Percentiles rank a stretch among this genome's conserved stretches.
phyloP scores from a whole-genome alignment of 2,797 vertebrate species.

The Acrossocheilus fasciatus region DNA sequence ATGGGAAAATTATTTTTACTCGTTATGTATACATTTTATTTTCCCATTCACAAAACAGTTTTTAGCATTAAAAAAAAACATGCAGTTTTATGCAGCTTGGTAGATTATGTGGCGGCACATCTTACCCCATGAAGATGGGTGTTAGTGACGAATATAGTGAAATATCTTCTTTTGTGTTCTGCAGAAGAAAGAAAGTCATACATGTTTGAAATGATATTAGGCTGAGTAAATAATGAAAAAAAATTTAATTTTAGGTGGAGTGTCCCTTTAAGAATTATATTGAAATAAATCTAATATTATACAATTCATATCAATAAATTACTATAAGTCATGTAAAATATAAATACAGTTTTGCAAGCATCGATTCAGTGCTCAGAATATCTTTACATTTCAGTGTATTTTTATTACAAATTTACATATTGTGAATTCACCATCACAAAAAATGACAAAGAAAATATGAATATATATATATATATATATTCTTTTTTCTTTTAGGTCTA shows the following conservation, averaged over 20 bases:
- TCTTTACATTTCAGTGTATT: not conserved
- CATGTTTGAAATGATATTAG: not conserved
- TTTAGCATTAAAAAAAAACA: not conserved
- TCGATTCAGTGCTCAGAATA: not conserved
- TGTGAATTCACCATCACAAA: not conserved
- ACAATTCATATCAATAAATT: not conserved
- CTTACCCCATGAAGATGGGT: not conserved
- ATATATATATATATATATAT: not conserved
- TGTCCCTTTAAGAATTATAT: not conserved
- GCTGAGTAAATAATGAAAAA: not conserved
- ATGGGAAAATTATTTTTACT: not conserved
- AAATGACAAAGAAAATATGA: not conserved
- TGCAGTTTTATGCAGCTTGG: not conserved
- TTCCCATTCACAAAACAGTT: not conserved
- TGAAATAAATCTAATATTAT: not conserved
- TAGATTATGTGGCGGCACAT: not conserved
- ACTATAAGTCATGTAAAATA: not conserved
- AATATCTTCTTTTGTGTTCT: not conserved
- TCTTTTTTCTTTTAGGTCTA: not conserved
- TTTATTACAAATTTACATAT: not conserved
- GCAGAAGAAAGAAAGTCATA: not conserved
- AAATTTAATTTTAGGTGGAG: not conserved
- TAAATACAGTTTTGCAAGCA: not conserved
- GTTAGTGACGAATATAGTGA: not conserved
- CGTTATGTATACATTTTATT: not conserved